phyloP scores from a whole-genome alignment of 1,140 invertebrate genomes.

The Drosophila leontia region DNA sequence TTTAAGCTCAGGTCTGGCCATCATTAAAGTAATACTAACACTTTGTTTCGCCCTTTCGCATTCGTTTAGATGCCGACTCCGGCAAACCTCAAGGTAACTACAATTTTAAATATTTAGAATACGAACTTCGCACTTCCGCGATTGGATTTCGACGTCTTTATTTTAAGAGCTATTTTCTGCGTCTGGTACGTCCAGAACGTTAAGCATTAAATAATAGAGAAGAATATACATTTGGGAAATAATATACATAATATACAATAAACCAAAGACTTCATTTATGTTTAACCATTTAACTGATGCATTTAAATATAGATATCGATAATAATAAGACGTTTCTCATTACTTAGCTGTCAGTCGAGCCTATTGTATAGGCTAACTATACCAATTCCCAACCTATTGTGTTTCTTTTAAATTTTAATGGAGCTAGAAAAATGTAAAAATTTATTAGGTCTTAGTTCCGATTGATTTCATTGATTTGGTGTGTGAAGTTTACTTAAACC shows the following conservation, averaged over 20 bases:
- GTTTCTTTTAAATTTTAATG: too few relatives aligned
- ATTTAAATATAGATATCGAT: not conserved
- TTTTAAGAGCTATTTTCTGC: not conserved
- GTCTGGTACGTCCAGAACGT: not conserved
- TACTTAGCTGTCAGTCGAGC: not conserved
- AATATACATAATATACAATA: not conserved
- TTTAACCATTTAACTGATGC: not conserved
- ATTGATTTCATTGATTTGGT: not conserved
- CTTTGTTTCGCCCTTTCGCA: conserved; percentile 38
- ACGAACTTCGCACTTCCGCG: conserved; percentile 2
- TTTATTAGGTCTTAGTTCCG: not conserved
- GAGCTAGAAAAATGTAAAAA: too few relatives aligned
- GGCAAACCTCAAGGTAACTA: conserved; percentile 75
- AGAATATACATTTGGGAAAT: not conserved
- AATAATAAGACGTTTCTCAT: not conserved
- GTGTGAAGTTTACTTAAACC: conserved; percentile 24
- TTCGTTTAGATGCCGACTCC: conserved; percentile 62
- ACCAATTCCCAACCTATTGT: too few relatives aligned
- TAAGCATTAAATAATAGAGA: not conserved
- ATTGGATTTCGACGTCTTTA: conserved; percentile 13
- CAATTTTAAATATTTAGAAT: conserved; percentile 28
- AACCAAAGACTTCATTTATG: not conserved
- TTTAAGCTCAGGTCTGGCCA: not conserved
- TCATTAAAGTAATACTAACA: conserved; percentile 16
- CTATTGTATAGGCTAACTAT: not conserved